Evolutionary conservation across 2,797 vertebrate species (phyloP).

Genomic region (Chloroceryle inda): DNA sequence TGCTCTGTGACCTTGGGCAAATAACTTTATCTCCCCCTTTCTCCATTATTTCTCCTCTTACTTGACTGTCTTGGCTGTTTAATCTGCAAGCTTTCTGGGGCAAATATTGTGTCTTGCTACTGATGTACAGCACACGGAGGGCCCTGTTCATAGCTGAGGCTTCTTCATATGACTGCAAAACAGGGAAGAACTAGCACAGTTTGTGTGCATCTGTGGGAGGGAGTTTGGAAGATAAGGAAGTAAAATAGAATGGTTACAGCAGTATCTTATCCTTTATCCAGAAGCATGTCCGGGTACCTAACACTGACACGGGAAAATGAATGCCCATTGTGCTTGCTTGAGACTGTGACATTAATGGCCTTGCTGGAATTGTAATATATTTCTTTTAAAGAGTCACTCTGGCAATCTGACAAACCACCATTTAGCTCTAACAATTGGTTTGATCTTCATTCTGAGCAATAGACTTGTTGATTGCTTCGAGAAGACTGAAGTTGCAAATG

Average conservation of each 20-base stretch:
- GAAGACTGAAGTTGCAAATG: not conserved
- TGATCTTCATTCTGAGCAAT: not conserved
- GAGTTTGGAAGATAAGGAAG: not conserved
- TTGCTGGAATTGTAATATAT: not conserved
- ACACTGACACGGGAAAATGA: not conserved
- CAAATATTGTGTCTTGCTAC: not conserved
- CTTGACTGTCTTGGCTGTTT: not conserved
- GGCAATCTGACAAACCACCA: not conserved
- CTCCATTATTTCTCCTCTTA: not conserved
- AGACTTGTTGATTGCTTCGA: not conserved
- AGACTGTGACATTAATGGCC: not conserved
- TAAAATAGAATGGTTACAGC: not conserved
- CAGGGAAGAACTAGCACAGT: not conserved
- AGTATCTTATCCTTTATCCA: not conserved
- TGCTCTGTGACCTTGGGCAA: not conserved
- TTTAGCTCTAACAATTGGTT: not conserved
- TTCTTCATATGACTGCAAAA: not conserved
- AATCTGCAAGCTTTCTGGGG: not conserved
- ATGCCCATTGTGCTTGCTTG: not conserved
- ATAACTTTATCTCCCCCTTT: not conserved
- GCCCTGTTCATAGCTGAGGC: not conserved
- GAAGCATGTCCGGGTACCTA: fast-evolving
- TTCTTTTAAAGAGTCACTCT: not conserved
- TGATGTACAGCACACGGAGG: not conserved
- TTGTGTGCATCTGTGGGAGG: not conserved